phyloP scores from a whole-genome alignment of 1,140 invertebrate species.

The Adelges cooleyi region DNA sequence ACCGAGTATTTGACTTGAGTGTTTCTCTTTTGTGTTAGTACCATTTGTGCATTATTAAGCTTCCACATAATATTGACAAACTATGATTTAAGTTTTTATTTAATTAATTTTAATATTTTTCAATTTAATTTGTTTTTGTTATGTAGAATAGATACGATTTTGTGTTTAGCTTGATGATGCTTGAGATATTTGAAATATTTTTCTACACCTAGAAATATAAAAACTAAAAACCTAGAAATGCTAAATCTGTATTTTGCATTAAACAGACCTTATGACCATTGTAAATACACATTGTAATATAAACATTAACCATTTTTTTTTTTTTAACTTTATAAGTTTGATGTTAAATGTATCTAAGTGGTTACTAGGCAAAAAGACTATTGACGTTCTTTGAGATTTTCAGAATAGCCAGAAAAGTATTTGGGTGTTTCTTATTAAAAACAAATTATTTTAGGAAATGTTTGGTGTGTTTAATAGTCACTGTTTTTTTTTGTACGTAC shows the following conservation, averaged over 20 bases:
- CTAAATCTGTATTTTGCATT: background rate
- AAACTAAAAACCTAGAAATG: too few species aligned
- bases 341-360: too few species aligned
- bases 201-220: background rate
- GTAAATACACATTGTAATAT: slow-evolving; percentile 28
- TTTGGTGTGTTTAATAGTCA: too few species aligned
- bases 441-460: too few species aligned
- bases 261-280: slow-evolving; percentile 19
- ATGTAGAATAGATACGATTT: slow-evolving; percentile 23
- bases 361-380: too few species aligned
- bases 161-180: slow-evolving; percentile 20
- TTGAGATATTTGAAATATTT: slow-evolving; percentile 11
- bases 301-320: background rate
- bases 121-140: background rate
- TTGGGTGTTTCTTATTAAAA: too few species aligned
- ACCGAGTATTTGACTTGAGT: slow-evolving; percentile 26
- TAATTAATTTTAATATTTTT: background rate
- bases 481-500: too few species aligned
- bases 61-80: slow-evolving; percentile 5
- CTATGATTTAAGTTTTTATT: slow-evolving; percentile 10
- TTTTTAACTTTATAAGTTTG: background rate
- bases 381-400: too few species aligned
- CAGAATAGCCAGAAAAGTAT: too few species aligned
- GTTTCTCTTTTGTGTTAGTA: slow-evolving; percentile 15
- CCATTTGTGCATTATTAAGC: slow-evolving; percentile 17